Conservation (phyloP, 2,888 invertebrate species). For the Cremastinae sp. region DNA sequence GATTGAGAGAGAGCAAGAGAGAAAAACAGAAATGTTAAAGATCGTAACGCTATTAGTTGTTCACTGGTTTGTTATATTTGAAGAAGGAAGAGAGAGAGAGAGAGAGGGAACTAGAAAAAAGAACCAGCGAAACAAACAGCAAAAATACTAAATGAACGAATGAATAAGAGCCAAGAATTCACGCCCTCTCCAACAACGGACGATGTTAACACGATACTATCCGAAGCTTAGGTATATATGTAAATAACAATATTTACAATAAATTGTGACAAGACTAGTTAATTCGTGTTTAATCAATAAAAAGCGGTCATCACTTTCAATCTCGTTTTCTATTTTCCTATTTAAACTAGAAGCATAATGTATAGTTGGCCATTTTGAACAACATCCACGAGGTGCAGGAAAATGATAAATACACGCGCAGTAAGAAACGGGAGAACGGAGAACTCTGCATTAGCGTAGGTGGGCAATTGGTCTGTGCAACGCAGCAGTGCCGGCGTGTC, state of each 20-base stretch:
- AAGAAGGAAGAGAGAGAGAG: slow-evolving; percentile 67
- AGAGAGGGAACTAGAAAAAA: slow-evolving; percentile 67
- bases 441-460: no score
- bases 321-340: slow-evolving; percentile 28
- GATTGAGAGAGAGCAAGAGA: slow-evolving; percentile 4
- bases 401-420: no score
- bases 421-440: no score
- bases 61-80: slow-evolving; percentile 76
- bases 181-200: slow-evolving; percentile 66
- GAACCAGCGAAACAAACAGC: slow-evolving; percentile 65
- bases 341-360: no score
- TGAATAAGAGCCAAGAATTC: slow-evolving; percentile 53
- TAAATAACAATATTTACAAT: slow-evolving; percentile 79
- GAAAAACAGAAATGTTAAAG: slow-evolving; percentile 4
- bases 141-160: slow-evolving; percentile 60
- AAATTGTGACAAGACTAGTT: slow-evolving; percentile 74
- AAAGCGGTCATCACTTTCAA: slow-evolving; percentile 35
- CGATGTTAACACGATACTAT: slow-evolving; percentile 68
- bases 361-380: no score
- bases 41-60: slow-evolving; percentile 72
- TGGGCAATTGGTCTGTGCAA: no score
- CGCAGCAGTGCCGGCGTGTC: slow-evolving; percentile 19
- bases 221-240: slow-evolving; percentile 77
- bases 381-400: no score
- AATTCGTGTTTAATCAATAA: slow-evolving; percentile 62